A percentile compares a stretch with the other conserved stretches of the same genome.
Conservation (phyloP, 92 coral and sea anemone species). For the Anthopleura xanthogrammica region DNA sequence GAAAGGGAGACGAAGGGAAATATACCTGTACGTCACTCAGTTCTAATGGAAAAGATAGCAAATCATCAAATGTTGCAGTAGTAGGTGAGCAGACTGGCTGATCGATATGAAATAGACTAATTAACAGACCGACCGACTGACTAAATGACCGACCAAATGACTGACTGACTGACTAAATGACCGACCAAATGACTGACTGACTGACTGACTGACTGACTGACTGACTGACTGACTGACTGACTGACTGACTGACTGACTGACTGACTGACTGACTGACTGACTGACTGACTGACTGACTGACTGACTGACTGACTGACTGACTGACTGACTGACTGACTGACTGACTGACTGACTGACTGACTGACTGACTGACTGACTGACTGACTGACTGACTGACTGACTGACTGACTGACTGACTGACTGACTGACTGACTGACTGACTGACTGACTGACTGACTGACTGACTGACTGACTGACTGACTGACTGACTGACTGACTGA, state of each 20-base stretch:
- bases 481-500: no score
- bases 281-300: no score
- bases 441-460: no score
- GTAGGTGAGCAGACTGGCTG: constrained; percentile 7
- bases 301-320: no score
- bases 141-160: neutral
- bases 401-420: no score
- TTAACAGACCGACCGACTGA: neutral
- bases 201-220: neutral
- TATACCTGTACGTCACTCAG: constrained; percentile 26
- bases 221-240: neutral
- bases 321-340: no score
- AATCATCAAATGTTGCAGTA: constrained; percentile 8
- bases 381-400: no score
- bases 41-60: constrained; percentile 30
- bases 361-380: no score
- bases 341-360: no score
- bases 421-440: no score
- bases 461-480: no score
- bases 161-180: neutral
- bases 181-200: neutral
- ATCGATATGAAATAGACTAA: neutral
- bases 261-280: neutral
- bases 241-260: neutral
- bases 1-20: constrained; percentile 8